Evolutionary conservation across 2,888 invertebrate genomes (phyloP), one percentile per base, ranked within the genome.

Genomic region (Nowickia ferox): DNA sequence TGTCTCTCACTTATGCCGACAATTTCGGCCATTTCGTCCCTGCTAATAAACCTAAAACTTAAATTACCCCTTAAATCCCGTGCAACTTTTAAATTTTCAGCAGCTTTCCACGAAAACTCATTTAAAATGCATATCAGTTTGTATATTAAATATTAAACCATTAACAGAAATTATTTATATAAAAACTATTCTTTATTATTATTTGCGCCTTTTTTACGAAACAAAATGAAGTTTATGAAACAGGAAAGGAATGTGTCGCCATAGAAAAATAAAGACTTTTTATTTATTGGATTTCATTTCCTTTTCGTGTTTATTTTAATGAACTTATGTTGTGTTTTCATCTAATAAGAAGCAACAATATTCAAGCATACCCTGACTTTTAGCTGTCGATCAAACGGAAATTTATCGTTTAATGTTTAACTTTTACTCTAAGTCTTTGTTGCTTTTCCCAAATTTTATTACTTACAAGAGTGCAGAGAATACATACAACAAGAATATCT

Each of bases 371-470:
- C 10, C 5, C 30, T 57, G 44, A 9, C 48, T 59, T 48, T 15
- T 42, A 13, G 40, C 15, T 48, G 9, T 61, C 22, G 61, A 48
- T 74, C 61, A 40, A 40, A 57, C 57, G 40, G 40, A 72, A 59
- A 61, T 53, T 10, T 66, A 48, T 66, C 11, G 13, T n/a, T 69
- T 10, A 69, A 57, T 59, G 30, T 63, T 78, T 53, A 40, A 68
- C 30, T 69, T 69, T 68, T 44, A 4, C 15, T 10, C 59, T 48
- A 13, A 48, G 15, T 46, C 40, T 17, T 69, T 55, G 15, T 15
- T 9, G 46, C 2, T 46, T 46, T 46, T 72, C n/a, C 19, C 11
- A 19, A n/a, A 57, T 57, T 57, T 71, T 44, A 42, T 57, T 42
- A 30, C n/a, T 10, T 48, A 46, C 48, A 71, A 30, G 57, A 55